Evolutionary conservation across 1,140 invertebrate genomes (phyloP), one percentile per base, ranked within the genome.

Genomic region (Brachionus angularis): DNA sequence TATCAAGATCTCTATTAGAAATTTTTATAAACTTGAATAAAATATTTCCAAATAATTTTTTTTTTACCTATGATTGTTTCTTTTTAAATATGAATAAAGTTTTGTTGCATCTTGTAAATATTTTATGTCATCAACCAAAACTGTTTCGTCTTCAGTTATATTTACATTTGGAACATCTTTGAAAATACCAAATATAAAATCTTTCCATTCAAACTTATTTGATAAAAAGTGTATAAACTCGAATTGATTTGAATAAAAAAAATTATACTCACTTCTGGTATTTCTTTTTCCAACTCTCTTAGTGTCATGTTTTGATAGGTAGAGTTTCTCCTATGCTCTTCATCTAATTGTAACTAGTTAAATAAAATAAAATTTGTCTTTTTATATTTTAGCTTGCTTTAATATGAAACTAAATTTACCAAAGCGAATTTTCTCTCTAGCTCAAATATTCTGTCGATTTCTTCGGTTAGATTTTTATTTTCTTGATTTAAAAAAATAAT

Each of bases 181-280:
- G 34, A 25, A 67, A 16, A 50, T 47, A 21, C 47, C 42, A 33
- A 47, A 31, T 25, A 67, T 47, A 23, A 44, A 67, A 8, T 67
- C 44, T 47, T 21, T 67, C 62, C 62, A 67, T 47, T 67, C 62
- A 29, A 67, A 67, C 62, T 67, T 12, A 42, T 42, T 42, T 10
- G 10, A 10, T 0, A 58, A 58, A 33, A 21, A 27, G 14, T 1
- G 27, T 16, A 21, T 47, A 21, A 49, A 49, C 27, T 49, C 5
- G 14, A 21, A 10, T 25, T 21, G 12, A 47, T 4, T 21, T 21
- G 27, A 49, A 12, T 4, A 5, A 25, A 21, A 8, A 49, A 49
- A 14, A 31, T 34, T 27, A 14, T 39, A 47, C 8, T 39, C 21
- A 67, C 62, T 33, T 67, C 4, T 14, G 62, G 62, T 27, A 67